Conservation (phyloP, 2,113 vertebrate species). For the Gorsachius goisagi region DNA sequence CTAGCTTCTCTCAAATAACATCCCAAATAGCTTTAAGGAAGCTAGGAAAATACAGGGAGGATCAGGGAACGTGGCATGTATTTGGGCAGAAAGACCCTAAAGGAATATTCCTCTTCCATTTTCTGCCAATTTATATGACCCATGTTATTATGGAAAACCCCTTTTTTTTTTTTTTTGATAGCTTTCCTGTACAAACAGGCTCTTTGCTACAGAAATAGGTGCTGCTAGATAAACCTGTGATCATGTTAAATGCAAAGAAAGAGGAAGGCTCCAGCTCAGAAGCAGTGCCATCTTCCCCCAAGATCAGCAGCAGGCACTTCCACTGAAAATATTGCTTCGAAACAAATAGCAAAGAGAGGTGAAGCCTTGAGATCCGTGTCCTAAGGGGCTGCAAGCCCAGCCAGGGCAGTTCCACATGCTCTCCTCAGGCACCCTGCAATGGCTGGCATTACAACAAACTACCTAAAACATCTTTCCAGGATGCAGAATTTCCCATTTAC, state of each 20-base stretch:
- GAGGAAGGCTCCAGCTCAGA: not conserved
- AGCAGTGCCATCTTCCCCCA: not conserved
- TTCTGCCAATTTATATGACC: not conserved
- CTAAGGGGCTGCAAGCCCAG: not conserved
- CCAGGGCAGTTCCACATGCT: not conserved
- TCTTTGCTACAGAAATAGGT: not conserved
- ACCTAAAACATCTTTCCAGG: not conserved
- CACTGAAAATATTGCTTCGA: not conserved
- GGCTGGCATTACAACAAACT: not conserved
- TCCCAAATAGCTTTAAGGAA: not conserved
- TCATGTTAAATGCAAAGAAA: not conserved
- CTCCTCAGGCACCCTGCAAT: not conserved
- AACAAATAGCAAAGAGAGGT: not conserved
- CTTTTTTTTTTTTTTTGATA: not conserved
- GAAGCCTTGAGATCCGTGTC: not conserved
- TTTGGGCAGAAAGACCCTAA: not conserved
- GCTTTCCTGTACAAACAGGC: not conserved
- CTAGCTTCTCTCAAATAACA: not conserved
- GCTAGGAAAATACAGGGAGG: not conserved
- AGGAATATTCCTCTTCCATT: not conserved
- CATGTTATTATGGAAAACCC: not conserved
- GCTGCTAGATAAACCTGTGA: not conserved
- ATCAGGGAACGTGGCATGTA: not conserved
- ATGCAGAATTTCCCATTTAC: not conserved
- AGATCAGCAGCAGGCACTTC: not conserved